Base-by-base conservation (phyloP, 1,140 invertebrate species). In the Drosophila sechellia region DNA sequence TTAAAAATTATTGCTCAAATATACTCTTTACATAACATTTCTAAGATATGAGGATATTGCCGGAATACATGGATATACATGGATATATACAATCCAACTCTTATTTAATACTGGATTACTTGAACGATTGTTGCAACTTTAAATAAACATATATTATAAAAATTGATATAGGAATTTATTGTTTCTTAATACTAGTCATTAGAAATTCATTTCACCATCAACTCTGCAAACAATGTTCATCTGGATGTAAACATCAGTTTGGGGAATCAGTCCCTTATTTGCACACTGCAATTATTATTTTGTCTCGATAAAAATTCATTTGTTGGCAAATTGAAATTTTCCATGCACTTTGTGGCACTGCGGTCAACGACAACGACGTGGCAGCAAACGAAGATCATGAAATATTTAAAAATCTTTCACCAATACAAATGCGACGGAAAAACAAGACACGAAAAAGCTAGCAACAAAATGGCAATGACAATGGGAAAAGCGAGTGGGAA, bases 351-450 rank as follows among this genome's bases (percentile, higher is more conserved):
- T 25, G 43, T 48, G 64, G 66, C 49, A 35, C n/a, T 54, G 68
- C 25, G 55, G 54, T 52, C 61, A 48, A 43, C 45, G 57, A 25
- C 31, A 35, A 48, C 17, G 12, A 31, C 37, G 37, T 13, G 13
- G 31, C 37, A 42, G 60, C 46, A 15, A 49, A 40, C 37, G 15
- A 58, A 56, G 43, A 48, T 50, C 60, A 74, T 85, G 58, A 86
- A 85, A 81, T 78, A 86, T 86, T 86, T 86, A 86, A 86, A 87
- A 70, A 74, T 89, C 76, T 48, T 72, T 39, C 45, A 43, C 56
- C 72, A 77, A 90, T 79, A 77, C 71, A 81, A 78, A 63, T 65
- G 25, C 37, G 52, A 46, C 35, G n/a, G 46, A 42, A 75, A 75
- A 58, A 46, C 43, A 54, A 64, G 55, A 42, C 35, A 68, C 11